Evolutionary conservation across 1,140 invertebrate genomes (phyloP).

Genomic region (Ceratina japonica): DNA sequence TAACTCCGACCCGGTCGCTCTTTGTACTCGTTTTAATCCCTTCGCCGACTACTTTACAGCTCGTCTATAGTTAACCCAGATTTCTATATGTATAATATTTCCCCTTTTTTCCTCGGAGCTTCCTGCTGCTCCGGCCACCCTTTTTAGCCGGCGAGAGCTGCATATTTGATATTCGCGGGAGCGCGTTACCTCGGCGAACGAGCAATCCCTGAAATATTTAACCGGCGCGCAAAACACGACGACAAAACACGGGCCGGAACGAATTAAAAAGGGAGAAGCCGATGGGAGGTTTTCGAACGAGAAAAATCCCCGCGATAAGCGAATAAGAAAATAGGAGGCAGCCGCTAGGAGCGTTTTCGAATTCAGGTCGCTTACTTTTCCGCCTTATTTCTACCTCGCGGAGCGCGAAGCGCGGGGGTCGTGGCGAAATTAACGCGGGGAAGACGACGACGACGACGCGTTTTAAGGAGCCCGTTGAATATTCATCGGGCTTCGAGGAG

Average conservation of each 20-base stretch:
- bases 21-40: no score
- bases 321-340: no score
- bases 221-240: neutral
- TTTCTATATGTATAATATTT: neutral
- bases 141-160: neutral
- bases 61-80: no score
- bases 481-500: constrained; percentile 30
- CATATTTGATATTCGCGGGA: constrained; percentile 22
- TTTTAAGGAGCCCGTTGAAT: constrained; percentile 36
- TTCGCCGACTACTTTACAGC: no score
- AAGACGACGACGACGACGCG: constrained; percentile 7
- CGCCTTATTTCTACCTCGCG: no score
- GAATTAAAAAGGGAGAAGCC: neutral
- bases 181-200: neutral
- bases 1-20: no score
- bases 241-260: neutral
- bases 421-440: no score
- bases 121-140: neutral
- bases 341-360: no score
- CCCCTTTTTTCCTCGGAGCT: no score
- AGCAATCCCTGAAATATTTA: constrained; percentile 29
- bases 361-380: neutral
- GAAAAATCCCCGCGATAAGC: no score
- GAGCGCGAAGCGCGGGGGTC: no score
- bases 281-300: neutral